phyloP scores from a whole-genome alignment of 2,113 vertebrate genomes.

The Perccottus glenii region DNA sequence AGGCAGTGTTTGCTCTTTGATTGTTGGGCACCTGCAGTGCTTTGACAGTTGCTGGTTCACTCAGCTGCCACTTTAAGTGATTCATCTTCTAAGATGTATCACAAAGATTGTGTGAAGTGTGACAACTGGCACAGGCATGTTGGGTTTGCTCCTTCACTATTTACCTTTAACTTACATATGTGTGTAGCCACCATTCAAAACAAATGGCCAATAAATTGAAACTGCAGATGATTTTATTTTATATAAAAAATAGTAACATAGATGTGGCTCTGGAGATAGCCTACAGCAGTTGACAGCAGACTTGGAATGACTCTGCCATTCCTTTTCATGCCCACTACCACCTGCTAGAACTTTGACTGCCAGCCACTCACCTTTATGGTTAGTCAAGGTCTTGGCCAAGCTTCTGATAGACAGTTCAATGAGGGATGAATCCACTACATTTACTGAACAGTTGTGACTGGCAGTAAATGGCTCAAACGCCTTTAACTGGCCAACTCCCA shows the following conservation, averaged over 20 bases:
- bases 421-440: slow-evolving; percentile 22
- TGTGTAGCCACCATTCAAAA: background rate
- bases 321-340: slow-evolving; percentile 23
- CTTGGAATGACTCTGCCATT: slow-evolving; percentile 39
- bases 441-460: slow-evolving; percentile 1
- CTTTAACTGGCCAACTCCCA: slow-evolving; percentile 32
- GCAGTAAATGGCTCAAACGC: slow-evolving; percentile 28
- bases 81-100: slow-evolving; percentile 9
- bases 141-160: background rate
- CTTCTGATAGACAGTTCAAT: slow-evolving; percentile 37
- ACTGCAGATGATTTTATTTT: slow-evolving; percentile 1
- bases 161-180: background rate
- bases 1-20: slow-evolving; percentile 9
- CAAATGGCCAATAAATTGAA: slow-evolving; percentile 10
- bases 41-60: slow-evolving; percentile 4
- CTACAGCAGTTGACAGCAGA: slow-evolving; percentile 29
- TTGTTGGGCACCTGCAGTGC: slow-evolving; percentile 12
- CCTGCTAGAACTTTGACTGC: slow-evolving; percentile 36
- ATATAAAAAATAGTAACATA: too few relatives aligned
- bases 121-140: background rate
- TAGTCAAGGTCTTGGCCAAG: slow-evolving; percentile 53
- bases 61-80: slow-evolving; percentile 10
- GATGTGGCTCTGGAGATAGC: too few relatives aligned
- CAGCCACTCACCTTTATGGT: slow-evolving; percentile 42
- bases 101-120: slow-evolving; percentile 9